Evolutionary conservation across 2,113 vertebrate species (phyloP).

Genomic region (Syrmaticus mikado): DNA sequence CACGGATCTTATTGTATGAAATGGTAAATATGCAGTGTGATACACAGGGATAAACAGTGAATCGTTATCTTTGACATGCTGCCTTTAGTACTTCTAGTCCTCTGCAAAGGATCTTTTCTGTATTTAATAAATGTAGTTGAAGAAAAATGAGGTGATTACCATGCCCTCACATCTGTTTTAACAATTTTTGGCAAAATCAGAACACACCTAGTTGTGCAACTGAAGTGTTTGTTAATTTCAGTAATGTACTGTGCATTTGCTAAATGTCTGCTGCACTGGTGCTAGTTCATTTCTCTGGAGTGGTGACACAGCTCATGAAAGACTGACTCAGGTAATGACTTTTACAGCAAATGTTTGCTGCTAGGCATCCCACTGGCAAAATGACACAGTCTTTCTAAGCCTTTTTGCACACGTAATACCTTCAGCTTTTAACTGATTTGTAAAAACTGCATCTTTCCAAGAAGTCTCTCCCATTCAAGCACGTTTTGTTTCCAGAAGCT

Average conservation of each 20-base stretch:
- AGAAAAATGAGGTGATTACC: not conserved
- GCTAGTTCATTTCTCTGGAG: not conserved
- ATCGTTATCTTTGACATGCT: conserved; percentile 22
- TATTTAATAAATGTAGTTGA: not conserved
- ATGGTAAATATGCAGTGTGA: conserved; percentile 33
- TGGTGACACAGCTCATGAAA: conserved; percentile 32
- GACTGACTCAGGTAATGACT: conserved; percentile 29
- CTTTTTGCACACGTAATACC: conserved; percentile 17
- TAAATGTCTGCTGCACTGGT: not conserved
- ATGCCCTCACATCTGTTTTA: not conserved
- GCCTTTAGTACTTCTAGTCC: not conserved
- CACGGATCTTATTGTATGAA: not conserved
- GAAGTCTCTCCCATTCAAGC: not conserved
- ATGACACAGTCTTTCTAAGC: conserved; percentile 2
- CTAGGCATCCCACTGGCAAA: conserved; percentile 10
- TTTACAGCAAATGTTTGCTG: not conserved
- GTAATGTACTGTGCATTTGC: not conserved
- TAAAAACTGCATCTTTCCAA: not conserved
- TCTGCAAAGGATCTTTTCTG: not conserved
- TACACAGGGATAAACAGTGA: not conserved
- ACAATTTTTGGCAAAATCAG: not conserved
- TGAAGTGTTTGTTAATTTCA: not conserved
- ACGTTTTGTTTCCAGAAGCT: conserved; percentile 26
- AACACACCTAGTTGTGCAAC: not conserved
- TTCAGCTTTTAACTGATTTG: conserved; percentile 5